phyloP scores from a whole-genome alignment of 2,888 invertebrate genomes.

The Vannuccia rotundouncinata region DNA sequence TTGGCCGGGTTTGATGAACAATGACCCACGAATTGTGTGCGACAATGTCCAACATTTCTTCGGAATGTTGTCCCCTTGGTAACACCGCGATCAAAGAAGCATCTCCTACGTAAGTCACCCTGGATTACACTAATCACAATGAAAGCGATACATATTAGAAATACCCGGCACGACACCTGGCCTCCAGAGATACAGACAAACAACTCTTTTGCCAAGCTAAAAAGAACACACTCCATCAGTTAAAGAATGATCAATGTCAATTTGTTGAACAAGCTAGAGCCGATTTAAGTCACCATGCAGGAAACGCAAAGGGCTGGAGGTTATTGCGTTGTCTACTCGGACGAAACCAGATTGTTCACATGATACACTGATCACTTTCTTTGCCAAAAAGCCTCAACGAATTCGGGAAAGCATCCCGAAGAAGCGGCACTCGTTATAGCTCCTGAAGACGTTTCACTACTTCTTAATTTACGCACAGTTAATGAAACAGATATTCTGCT shows the following conservation, averaged over 20 bases:
- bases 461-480: constrained; percentile 9
- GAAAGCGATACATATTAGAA: background rate
- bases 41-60: constrained; percentile 4
- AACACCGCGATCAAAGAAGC: background rate
- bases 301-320: no score
- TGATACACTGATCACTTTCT: background rate
- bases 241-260: constrained; percentile 19
- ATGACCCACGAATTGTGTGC: no score
- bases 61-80: background rate
- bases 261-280: constrained; percentile 14
- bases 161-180: background rate
- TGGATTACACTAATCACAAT: background rate
- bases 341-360: background rate
- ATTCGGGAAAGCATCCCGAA: background rate
- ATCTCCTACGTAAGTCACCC: background rate
- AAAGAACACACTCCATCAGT: constrained; percentile 8
- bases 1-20: no score
- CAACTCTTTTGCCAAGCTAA: constrained; percentile 4
- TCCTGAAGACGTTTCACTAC: background rate
- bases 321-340: background rate
- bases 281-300: background rate
- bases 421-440: background rate
- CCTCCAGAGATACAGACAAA: background rate
- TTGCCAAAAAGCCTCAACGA: background rate
- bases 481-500: constrained; percentile 1